Conservation (phyloP, 2,888 invertebrate species). For the Athetis lepigone region DNA sequence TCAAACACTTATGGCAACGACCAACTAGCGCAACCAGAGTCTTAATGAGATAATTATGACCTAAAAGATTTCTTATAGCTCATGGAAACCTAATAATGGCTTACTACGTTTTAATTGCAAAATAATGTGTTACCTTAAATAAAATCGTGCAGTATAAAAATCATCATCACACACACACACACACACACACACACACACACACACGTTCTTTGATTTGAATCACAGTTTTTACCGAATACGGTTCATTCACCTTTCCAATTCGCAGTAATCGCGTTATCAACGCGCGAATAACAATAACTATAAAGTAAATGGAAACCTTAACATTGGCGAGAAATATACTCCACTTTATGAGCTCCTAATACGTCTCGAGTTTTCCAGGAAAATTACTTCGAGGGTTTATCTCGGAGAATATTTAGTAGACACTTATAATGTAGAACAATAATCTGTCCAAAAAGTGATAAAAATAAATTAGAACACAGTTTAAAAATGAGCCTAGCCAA, state of each 20-base stretch:
- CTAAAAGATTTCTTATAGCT: too few species aligned
- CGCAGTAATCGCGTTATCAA: conserved; percentile 48
- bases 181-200: conserved; percentile 1
- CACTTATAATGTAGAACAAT: too few species aligned
- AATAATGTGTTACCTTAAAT: background rate
- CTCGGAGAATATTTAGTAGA: too few species aligned
- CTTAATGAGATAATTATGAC: too few species aligned
- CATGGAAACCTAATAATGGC: too few species aligned
- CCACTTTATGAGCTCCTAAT: conserved; percentile 24
- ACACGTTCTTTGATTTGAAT: conserved; percentile 30
- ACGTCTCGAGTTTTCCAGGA: background rate
- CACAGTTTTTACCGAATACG: conserved; percentile 27
- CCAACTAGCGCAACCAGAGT: too few species aligned
- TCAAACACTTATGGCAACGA: too few species aligned
- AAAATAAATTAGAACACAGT: too few species aligned
- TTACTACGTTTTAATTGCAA: too few species aligned
- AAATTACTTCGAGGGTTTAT: background rate
- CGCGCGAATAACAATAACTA: conserved; percentile 45
- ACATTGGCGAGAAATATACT: conserved; percentile 9
- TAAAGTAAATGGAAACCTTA: conserved; percentile 34
- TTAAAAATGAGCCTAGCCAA: too few species aligned
- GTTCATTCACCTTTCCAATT: conserved; percentile 48
- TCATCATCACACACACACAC: conserved; percentile 17
- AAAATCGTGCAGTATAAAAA: conserved; percentile 20
- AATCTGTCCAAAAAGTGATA: too few species aligned